Conservation (phyloP, 2,797 vertebrate genomes). For the Schizothorax lantsangensis region DNA sequence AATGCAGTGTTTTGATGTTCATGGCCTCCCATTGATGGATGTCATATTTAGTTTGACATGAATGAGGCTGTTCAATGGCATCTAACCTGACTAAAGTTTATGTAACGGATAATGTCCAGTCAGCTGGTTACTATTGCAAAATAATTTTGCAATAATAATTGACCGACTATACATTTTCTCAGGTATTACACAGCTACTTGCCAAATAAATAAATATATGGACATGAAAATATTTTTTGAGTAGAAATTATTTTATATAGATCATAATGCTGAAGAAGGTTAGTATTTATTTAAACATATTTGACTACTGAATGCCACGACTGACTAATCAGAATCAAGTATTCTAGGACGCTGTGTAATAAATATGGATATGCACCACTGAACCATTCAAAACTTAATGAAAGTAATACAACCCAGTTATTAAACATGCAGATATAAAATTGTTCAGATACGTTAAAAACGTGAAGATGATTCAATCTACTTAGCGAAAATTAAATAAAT, state of each 20-base stretch:
- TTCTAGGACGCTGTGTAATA: neutral
- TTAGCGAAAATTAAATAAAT: neutral
- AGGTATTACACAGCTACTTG: conserved; percentile 5
- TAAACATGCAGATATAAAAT: conserved; percentile 26
- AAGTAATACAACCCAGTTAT: conserved; percentile 10
- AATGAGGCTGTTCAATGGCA: conserved; percentile 15
- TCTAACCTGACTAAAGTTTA: neutral
- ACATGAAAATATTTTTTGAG: neutral
- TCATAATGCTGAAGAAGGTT: neutral
- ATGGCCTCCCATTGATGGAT: conserved; percentile 3
- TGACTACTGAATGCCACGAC: neutral
- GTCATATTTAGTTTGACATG: conserved; percentile 3
- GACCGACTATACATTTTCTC: neutral
- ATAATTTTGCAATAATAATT: conserved; percentile 5
- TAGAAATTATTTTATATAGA: neutral
- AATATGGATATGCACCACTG: neutral
- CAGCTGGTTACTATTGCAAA: neutral
- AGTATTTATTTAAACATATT: neutral
- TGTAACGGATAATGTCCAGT: conserved; percentile 9
- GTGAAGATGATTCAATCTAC: neutral
- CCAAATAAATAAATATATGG: conserved; percentile 27
- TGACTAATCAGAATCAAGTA: neutral
- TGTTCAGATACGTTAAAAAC: neutral
- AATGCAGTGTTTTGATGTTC: neutral
- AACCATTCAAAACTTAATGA: neutral